Percentiles rank a stretch among this genome's conserved stretches.
Conservation (phyloP, 2,888 invertebrate genomes). For the Muschampia plurimacula region DNA sequence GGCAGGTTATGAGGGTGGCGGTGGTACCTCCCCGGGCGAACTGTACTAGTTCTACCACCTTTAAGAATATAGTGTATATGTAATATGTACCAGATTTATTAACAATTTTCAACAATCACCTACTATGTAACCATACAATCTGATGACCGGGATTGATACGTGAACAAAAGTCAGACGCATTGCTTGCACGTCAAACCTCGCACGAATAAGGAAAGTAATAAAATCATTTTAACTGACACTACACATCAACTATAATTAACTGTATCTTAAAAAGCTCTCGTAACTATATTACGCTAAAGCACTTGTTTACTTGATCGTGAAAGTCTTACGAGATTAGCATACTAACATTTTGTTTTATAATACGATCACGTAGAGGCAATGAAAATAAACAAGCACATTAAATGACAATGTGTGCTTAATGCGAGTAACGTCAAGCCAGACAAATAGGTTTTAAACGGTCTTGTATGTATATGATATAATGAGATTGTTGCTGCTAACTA, state of each 20-base stretch:
- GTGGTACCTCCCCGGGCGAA: too few species aligned
- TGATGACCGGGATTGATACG: slow-evolving; percentile 27
- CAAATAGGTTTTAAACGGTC: slow-evolving; percentile 21
- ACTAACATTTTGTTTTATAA: slow-evolving; percentile 27
- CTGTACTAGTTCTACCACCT: too few species aligned
- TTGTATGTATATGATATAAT: background rate
- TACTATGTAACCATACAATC: slow-evolving; percentile 3
- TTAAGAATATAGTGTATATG: too few species aligned
- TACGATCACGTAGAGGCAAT: slow-evolving; percentile 31
- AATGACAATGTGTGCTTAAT: slow-evolving; percentile 27
- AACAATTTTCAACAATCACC: too few species aligned
- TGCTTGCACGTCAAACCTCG: background rate
- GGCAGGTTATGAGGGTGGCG: too few species aligned
- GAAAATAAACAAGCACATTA: slow-evolving; percentile 36
- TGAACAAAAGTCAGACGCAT: too few species aligned
- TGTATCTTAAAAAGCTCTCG: slow-evolving; percentile 31
- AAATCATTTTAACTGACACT: background rate
- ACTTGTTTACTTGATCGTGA: slow-evolving; percentile 33
- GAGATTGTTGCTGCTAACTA: background rate
- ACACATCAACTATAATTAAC: background rate
- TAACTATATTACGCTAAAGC: slow-evolving; percentile 36
- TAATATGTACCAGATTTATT: too few species aligned
- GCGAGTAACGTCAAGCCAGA: background rate
- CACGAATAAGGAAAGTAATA: background rate
- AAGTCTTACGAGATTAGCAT: slow-evolving; percentile 31